Base-by-base conservation (phyloP, 2,888 invertebrate genomes). In the Callimorpha dominula region DNA sequence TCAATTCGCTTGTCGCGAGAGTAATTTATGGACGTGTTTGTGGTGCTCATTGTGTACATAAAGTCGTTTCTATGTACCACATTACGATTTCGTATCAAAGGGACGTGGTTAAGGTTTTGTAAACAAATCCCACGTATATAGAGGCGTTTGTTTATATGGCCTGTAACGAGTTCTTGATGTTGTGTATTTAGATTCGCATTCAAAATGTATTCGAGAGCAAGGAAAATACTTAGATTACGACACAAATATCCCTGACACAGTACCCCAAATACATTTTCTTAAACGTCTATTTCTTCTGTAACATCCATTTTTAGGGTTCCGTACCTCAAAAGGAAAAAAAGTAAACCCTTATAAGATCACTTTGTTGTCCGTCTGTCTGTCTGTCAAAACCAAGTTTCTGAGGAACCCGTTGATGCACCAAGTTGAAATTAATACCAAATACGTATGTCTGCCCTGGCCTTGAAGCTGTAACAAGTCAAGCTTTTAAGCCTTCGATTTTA, bases 121-220 rank as follows among this genome's bases (percentile, higher is more conserved):
- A 82, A 77, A 82, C 75, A 85, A 82, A 78, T 77, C 76, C 72
- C 65, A 68, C 68, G 71, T 71, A 42, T 75, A 76, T 78, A 76
- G 46, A 80, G 78, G 68, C 81, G 72, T 76, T 75, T 77, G 81
- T 78, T 84, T 82, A 77, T 75, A 75, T 70, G 68, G 76, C 75
- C 72, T 72, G 83, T 80, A 82, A 82, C 76, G 81, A 82, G 74
- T 80, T 84, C 75, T 77, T 80, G 78, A 78, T 82, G 82, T 76
- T 84, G 75, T 80, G 78, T 84, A 72, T 82, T 82, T 77, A 82
- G 75, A 82, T 80, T 76, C 72, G 64, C 63, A 46, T 40, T 60
- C 42, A 49, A 69, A 60, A 66, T 67, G 54, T 63, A 43, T 64
- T 63, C 5, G 50, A 69, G 62, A 52, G 49, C 43, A 68, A 68